These are phyloP conservation scores for Anarrhichthys ocellatus DNA, from an alignment of 2,113 vertebrate genomes.

Conservation along the genomic window DNA sequence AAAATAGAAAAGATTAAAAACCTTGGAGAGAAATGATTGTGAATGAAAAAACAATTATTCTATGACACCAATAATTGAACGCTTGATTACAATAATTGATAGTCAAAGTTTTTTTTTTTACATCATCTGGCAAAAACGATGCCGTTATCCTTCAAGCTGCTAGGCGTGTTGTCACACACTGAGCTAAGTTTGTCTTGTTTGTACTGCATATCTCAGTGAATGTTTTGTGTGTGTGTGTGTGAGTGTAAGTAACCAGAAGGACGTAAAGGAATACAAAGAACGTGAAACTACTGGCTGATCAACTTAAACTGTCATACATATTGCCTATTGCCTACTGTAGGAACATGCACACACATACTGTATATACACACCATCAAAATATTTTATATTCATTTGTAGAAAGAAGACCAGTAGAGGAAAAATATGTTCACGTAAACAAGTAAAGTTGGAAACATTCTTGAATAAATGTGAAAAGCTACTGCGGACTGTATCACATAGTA, in stretches of 20 bases:
- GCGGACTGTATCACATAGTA: not conserved
- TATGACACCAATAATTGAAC: not conserved
- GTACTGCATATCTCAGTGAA: not conserved
- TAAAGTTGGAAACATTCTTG: not conserved
- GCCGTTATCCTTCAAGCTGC: not conserved
- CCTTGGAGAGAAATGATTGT: not conserved
- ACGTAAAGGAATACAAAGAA: not conserved
- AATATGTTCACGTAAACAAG: not conserved
- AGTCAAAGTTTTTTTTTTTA: not conserved
- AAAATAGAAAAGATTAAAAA: slow-evolving; percentile 4
- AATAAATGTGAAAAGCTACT: not conserved
- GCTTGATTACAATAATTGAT: slow-evolving; percentile 3
- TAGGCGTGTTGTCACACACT: not conserved
- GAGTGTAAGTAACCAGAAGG: not conserved
- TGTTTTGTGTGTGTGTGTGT: not conserved
- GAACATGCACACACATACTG: not conserved
- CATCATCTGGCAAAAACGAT: not conserved
- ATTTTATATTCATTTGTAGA: not conserved
- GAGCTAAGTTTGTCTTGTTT: not conserved
- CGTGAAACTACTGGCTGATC: not conserved
- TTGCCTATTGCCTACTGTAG: not conserved
- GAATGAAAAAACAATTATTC: not conserved
- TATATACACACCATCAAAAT: not conserved
- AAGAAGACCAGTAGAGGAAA: not conserved
- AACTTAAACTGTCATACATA: not conserved